Percentiles rank a stretch among this genome's conserved stretches.
phyloP scores from a whole-genome alignment of 1,140 invertebrate genomes.

The Microvelia longipes region DNA sequence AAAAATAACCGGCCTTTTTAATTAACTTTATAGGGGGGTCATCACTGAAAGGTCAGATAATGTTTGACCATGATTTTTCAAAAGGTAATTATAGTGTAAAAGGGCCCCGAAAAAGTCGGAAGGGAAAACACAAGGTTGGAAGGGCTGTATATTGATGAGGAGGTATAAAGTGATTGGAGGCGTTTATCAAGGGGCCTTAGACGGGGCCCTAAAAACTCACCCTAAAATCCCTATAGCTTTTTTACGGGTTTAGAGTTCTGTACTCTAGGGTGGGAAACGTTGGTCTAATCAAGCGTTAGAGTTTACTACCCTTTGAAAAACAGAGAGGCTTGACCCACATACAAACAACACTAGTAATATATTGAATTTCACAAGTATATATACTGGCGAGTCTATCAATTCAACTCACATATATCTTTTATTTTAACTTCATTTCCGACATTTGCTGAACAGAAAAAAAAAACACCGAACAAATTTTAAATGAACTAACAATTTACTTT shows the following conservation, averaged over 20 bases:
- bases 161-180: not conserved
- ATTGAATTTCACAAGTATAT: too few relatives aligned
- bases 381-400: too few relatives aligned
- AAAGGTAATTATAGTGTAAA: not conserved
- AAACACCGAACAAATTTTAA: too few relatives aligned
- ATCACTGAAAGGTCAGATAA: not conserved
- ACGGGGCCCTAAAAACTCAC: not conserved
- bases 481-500: too few relatives aligned
- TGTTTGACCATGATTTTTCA: not conserved
- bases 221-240: not conserved
- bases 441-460: too few relatives aligned
- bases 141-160: not conserved
- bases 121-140: not conserved
- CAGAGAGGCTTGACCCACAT: not conserved
- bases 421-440: too few relatives aligned
- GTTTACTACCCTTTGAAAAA: not conserved
- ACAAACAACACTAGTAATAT: not conserved
- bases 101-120: too few relatives aligned
- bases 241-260: not conserved
- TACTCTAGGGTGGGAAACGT: not conserved
- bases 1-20: not conserved
- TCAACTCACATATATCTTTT: too few relatives aligned
- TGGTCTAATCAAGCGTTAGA: not conserved
- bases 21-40: not conserved
- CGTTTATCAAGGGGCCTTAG: not conserved